phyloP scores from a whole-genome alignment of 2,888 invertebrate species.

The Melinaea menophilus region DNA sequence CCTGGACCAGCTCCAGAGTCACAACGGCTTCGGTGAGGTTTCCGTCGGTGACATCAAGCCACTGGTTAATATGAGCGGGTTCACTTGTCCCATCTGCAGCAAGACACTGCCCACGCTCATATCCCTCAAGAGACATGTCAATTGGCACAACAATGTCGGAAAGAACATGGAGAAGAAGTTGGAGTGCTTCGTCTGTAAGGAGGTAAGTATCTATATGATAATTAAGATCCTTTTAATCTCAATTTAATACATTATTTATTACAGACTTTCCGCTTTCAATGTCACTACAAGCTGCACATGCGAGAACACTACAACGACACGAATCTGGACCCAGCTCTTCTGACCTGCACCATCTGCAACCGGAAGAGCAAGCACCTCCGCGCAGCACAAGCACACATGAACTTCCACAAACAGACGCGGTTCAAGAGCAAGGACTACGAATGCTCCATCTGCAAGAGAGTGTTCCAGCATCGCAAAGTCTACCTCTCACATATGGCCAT shows the following conservation, averaged over 20 bases:
- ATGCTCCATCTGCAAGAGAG: constrained; percentile 68
- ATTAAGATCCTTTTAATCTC: background rate
- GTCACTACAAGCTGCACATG: constrained; percentile 71
- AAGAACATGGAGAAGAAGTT: constrained; percentile 57
- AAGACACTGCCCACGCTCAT: constrained; percentile 67
- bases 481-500: constrained; percentile 72
- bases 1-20: constrained; percentile 70
- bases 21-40: constrained; percentile 70
- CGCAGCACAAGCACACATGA: constrained; percentile 69
- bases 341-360: constrained; percentile 66
- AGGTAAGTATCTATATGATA: constrained; percentile 46
- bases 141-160: constrained; percentile 68
- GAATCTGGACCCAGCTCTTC: constrained; percentile 58
- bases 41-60: constrained; percentile 36
- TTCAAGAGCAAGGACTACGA: constrained; percentile 71
- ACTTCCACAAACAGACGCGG: constrained; percentile 71
- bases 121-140: constrained; percentile 67
- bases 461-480: constrained; percentile 65
- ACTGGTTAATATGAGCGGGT: constrained; percentile 56
- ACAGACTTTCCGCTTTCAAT: constrained; percentile 66
- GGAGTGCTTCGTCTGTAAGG: constrained; percentile 68
- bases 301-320: constrained; percentile 64
- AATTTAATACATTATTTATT: constrained; percentile 21
- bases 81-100: constrained; percentile 67
- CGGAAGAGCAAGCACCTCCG: constrained; percentile 69